Evolutionary conservation across 2,797 vertebrate genomes (phyloP), one percentile per base, ranked within the genome.

Genomic region (Netta rufina): DNA sequence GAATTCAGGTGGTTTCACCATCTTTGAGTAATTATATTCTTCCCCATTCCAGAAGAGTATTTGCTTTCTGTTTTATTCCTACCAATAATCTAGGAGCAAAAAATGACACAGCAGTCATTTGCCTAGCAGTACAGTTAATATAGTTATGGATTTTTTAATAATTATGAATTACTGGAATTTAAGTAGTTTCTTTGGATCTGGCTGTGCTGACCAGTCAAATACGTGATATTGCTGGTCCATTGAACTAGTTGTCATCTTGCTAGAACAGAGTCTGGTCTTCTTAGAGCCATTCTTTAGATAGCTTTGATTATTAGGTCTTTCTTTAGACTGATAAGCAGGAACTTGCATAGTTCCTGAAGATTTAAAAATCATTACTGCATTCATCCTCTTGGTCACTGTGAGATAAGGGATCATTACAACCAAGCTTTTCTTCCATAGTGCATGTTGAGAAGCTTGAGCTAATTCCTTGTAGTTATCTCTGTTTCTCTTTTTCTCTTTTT

Each of bases 371-470:
- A 18, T 76, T 13, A 25, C 30, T 71, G 15, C 16, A 20, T 58
- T 81, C 66, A 36, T 56, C 6, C 1, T 36, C 45, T 39, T 28
- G 56, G 53, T 45, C 53, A 20, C 65, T 25, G 43, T 69, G 79
- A 83, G 75, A 39, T 16, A 54, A n/a, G 24, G 61, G 24, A 78
- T 92, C 56, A 9, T 78, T 83, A 72, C 71, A 93, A 51, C 30
- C 61, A 33, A 61, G 30, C 27, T 84, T 75, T 90, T 61, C 56
- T 94, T 77, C 60, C 6, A 8, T 57, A 21, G 25, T 69, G 60
- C 65, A 1, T 58, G 76, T 95, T 89, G 78, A 95, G 89, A 85
- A 94, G 13, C 87, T 87, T 84, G 54, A 89, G 88, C 27, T 83
- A 83, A 43, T 66, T 92, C 84, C 79, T 84, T 43, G 21, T 77